Evolutionary conservation across 2,888 invertebrate species (phyloP).

Genomic region (Meghimatium bilineatum): DNA sequence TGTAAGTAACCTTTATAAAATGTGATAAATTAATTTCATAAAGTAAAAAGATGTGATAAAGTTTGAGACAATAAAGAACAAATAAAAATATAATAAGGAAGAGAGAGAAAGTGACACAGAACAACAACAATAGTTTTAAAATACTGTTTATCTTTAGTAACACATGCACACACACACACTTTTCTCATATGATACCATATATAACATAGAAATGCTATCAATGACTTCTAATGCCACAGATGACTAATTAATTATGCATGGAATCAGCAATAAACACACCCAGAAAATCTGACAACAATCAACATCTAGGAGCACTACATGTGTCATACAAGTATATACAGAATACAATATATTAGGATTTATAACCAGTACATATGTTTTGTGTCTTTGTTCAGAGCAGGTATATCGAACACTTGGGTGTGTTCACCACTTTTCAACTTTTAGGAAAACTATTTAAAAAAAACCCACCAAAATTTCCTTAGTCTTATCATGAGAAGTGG

Average conservation of each 20-base stretch:
- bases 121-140: not conserved
- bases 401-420: not conserved
- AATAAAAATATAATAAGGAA: not conserved
- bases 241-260: not conserved
- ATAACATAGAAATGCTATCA: conserved; percentile 15
- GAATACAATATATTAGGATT: not conserved
- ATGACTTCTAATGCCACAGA: conserved; percentile 2
- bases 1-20: too few species aligned
- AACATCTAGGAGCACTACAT: conserved; percentile 6
- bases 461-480: too few species aligned
- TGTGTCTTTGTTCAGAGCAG: not conserved
- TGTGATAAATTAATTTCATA: too few species aligned
- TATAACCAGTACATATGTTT: not conserved
- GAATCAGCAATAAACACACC: not conserved
- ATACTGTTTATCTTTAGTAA: not conserved
- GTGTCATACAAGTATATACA: conserved; percentile 10
- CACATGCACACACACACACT: not conserved
- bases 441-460: too few species aligned
- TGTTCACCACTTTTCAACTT: too few species aligned
- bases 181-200: not conserved
- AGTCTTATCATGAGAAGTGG: too few species aligned
- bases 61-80: too few species aligned
- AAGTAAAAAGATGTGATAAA: too few species aligned
- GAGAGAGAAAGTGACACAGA: not conserved
- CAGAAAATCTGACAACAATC: conserved; percentile 5